Conservation (phyloP, 2,113 vertebrate genomes). For the Gnathochromis pfefferi region DNA sequence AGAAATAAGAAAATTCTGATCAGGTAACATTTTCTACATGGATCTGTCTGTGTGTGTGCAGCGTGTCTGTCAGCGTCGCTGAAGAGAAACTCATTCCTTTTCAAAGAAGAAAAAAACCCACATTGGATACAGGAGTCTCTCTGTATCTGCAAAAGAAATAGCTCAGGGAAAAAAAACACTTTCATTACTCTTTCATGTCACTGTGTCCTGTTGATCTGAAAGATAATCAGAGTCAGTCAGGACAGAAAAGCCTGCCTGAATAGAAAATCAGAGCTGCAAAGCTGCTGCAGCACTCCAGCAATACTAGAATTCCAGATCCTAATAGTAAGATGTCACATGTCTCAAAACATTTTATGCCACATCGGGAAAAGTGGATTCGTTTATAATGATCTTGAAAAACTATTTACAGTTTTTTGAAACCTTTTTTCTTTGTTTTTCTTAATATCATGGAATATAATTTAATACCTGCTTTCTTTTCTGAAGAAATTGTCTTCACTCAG, state of each 20-base stretch:
- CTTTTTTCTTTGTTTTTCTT: neutral
- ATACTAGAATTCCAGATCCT: neutral
- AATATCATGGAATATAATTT: neutral
- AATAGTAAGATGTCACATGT: neutral
- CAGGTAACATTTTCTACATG: neutral
- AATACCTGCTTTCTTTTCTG: neutral
- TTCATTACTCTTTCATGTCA: conserved; percentile 8
- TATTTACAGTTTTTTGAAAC: neutral
- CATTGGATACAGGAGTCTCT: neutral
- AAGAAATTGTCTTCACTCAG: neutral
- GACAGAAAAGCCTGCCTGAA: neutral
- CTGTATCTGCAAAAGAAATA: neutral
- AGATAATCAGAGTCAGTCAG: neutral
- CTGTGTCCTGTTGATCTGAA: neutral
- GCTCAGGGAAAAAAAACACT: neutral
- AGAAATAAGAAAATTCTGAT: neutral
- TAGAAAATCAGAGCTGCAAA: neutral
- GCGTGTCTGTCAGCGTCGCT: neutral
- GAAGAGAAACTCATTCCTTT: neutral
- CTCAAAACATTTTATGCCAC: neutral
- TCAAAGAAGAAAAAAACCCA: neutral
- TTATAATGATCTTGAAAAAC: neutral
- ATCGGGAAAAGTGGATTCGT: neutral
- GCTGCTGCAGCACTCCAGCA: neutral
- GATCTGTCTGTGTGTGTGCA: neutral